phyloP scores from a whole-genome alignment of 1,140 invertebrate species.

The Dermatophagoides farinae region DNA sequence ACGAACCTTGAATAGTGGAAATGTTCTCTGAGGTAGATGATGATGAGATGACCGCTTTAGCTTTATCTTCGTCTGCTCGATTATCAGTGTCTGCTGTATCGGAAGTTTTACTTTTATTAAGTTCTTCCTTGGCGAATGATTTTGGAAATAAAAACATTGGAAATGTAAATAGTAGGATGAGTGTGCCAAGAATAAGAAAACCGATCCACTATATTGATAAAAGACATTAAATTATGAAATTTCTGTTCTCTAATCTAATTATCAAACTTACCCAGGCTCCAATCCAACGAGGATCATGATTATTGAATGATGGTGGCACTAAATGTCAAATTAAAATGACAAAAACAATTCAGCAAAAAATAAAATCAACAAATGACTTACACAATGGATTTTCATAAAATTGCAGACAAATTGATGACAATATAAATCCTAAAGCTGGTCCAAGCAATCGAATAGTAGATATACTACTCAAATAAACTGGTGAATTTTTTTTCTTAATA shows the following conservation, averaged over 20 bases:
- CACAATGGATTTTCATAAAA: conserved; percentile 20
- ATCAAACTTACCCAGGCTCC: conserved; percentile 19
- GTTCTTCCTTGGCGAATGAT: neutral
- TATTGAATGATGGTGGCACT: conserved; percentile 19
- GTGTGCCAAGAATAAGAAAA: conserved; percentile 20
- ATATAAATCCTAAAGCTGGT: conserved; percentile 18
- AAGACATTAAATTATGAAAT: neutral
- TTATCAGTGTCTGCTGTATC: neutral
- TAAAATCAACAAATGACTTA: too few relatives aligned
- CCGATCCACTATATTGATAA: conserved; percentile 34
- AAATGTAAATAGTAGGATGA: conserved; percentile 17
- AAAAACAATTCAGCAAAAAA: neutral
- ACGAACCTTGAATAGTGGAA: neutral
- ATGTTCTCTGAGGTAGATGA: too few relatives aligned
- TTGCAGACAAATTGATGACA: conserved; percentile 17
- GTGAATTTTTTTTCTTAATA: conserved; percentile 22
- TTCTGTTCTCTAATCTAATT: conserved; percentile 2
- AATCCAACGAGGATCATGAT: conserved; percentile 27
- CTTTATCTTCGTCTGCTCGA: too few relatives aligned
- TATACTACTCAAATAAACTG: conserved; percentile 18
- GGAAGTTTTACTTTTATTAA: neutral
- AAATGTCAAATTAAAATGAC: neutral
- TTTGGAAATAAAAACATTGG: conserved; percentile 21
- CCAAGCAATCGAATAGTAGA: conserved; percentile 18
- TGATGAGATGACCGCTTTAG: too few relatives aligned